phyloP scores from a whole-genome alignment of 2,888 invertebrate genomes.

The Phytoseiulus persimilis region DNA sequence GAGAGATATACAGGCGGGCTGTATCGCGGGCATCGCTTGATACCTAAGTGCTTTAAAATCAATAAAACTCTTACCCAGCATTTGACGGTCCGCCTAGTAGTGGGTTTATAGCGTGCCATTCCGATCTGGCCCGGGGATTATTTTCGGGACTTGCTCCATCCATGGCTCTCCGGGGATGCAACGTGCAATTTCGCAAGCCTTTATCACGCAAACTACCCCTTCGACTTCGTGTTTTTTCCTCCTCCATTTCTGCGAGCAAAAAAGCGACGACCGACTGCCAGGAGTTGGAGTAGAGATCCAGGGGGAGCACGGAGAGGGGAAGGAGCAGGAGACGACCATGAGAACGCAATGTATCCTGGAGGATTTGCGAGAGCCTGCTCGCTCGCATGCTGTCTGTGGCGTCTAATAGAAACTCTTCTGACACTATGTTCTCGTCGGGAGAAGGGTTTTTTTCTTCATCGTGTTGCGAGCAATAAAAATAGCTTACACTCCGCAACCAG shows the following conservation, averaged over 20 bases:
- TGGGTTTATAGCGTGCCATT: conserved; percentile 37
- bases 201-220: conserved; percentile 33
- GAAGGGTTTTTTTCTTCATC: background rate
- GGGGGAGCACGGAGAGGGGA: background rate
- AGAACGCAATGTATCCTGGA: background rate
- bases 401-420: background rate
- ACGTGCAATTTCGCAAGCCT: conserved; percentile 31
- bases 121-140: conserved; percentile 37
- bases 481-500: background rate
- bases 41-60: conserved; percentile 37
- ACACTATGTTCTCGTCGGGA: background rate
- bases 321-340: background rate
- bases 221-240: conserved; percentile 9
- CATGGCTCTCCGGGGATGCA: conserved; percentile 33
- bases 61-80: conserved; percentile 37
- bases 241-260: background rate
- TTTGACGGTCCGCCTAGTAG: conserved; percentile 21
- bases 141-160: conserved; percentile 24
- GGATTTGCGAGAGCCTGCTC: background rate
- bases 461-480: background rate
- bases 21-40: conserved; percentile 15
- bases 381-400: background rate
- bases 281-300: background rate
- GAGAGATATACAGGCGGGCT: background rate
- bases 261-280: background rate